phyloP scores from a whole-genome alignment of 1,140 invertebrate genomes.

The Procambarus virginalis region DNA sequence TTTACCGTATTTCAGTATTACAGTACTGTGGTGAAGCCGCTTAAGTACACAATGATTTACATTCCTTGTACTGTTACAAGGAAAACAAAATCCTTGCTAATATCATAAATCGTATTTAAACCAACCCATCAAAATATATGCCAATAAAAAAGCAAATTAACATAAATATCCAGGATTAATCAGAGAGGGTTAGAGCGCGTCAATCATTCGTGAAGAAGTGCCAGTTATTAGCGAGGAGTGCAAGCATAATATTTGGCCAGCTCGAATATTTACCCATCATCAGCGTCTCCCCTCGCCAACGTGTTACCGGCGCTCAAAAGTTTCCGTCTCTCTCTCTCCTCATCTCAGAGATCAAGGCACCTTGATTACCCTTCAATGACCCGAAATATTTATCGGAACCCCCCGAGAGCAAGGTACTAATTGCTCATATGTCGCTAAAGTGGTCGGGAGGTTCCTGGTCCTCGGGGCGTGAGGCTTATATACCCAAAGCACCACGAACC shows the following conservation, averaged over 20 bases:
- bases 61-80: too few species aligned
- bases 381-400: neutral
- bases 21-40: too few species aligned
- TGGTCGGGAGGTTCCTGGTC: neutral
- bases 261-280: constrained; percentile 2
- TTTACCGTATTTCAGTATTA: too few species aligned
- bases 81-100: too few species aligned
- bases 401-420: neutral
- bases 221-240: constrained; percentile 6
- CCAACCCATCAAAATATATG: too few species aligned
- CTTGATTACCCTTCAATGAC: neutral
- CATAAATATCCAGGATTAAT: neutral
- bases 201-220: neutral
- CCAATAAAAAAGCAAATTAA: neutral
- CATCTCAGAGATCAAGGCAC: neutral
- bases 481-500: too few species aligned
- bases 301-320: neutral
- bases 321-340: neutral
- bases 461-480: too few species aligned
- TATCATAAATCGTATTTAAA: too few species aligned
- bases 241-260: constrained; percentile 11
- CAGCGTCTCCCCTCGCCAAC: constrained; percentile 2
- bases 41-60: too few species aligned
- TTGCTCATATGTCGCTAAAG: neutral
- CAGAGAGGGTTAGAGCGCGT: neutral